Evolutionary conservation across 2,888 invertebrate genomes (phyloP).

Genomic region (Argyresthia goedartella): DNA sequence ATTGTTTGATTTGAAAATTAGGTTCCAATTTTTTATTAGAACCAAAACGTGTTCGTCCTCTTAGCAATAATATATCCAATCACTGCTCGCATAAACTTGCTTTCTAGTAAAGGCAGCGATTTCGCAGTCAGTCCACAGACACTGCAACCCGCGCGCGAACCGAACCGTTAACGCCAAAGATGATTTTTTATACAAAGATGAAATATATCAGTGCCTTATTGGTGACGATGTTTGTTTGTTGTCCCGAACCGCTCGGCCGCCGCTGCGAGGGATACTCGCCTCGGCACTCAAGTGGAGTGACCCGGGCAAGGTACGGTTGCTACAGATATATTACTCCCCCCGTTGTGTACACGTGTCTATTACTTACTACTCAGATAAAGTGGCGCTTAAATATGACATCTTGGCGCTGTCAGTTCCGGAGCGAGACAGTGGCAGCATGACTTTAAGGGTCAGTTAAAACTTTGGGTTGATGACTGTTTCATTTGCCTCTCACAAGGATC

Average conservation of each 20-base stretch:
- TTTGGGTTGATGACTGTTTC: no score
- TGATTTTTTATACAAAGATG: slow-evolving; percentile 46
- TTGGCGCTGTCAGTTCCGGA: no score
- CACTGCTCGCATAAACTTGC: no score
- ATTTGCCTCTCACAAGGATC: no score
- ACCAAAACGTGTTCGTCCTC: no score
- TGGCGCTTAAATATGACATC: no score
- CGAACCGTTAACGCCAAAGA: slow-evolving; percentile 54
- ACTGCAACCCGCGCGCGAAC: neutral
- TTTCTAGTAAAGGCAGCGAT: neutral
- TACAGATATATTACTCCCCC: slow-evolving; percentile 28
- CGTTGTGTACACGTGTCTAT: slow-evolving; percentile 32
- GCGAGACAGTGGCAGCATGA: no score
- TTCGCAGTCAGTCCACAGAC: neutral
- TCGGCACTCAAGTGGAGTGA: slow-evolving; percentile 84
- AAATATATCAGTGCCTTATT: slow-evolving; percentile 71
- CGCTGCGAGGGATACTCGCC: slow-evolving; percentile 73
- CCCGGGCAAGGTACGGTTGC: slow-evolving; percentile 84
- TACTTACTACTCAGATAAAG: slow-evolving; percentile 22
- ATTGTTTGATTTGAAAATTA: no score
- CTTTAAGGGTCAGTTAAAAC: no score
- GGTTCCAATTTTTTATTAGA: no score
- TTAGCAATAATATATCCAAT: no score
- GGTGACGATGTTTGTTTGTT: slow-evolving; percentile 62
- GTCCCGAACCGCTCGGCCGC: slow-evolving; percentile 13